phyloP scores from a whole-genome alignment of 2,113 vertebrate species.

The Scomber scombrus region DNA sequence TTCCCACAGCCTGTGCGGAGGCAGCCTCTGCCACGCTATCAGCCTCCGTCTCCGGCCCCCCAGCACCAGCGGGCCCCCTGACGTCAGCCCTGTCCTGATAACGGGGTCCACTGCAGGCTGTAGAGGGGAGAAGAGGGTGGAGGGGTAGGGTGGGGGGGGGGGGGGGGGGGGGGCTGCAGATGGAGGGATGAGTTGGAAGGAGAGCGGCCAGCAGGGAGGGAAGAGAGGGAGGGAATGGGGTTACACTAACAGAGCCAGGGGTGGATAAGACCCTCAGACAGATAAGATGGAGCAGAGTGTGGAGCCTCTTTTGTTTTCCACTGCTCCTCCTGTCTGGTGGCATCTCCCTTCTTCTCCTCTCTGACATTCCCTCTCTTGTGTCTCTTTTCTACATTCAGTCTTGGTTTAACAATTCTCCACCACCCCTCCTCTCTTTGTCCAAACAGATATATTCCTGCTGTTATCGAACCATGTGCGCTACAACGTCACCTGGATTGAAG shows the following conservation, averaged over 20 bases:
- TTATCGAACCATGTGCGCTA: slow-evolving; percentile 58
- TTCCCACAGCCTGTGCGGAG: slow-evolving; percentile 83
- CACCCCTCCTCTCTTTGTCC: slow-evolving; percentile 55
- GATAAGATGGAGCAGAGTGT: slow-evolving; percentile 83
- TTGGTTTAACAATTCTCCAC: neutral
- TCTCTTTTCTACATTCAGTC: slow-evolving; percentile 3
- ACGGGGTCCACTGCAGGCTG: slow-evolving; percentile 67
- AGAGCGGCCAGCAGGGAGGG: slow-evolving; percentile 40
- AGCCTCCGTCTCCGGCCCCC: slow-evolving; percentile 81
- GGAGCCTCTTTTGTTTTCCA: slow-evolving; percentile 87
- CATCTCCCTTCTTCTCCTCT: slow-evolving; percentile 67
- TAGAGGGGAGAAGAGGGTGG: neutral
- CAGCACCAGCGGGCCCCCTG: slow-evolving; percentile 78
- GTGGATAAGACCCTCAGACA: slow-evolving; percentile 85
- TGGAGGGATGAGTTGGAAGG: slow-evolving; percentile 74
- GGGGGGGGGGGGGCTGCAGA: slow-evolving; percentile 25
- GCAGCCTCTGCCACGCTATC: slow-evolving; percentile 76
- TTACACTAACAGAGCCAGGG: slow-evolving; percentile 87
- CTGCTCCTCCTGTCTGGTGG: slow-evolving; percentile 81
- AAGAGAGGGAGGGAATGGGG: slow-evolving; percentile 73
- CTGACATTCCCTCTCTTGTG: slow-evolving; percentile 43
- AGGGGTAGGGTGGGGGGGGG: neutral
- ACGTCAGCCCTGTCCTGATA: slow-evolving; percentile 82
- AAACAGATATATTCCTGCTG: slow-evolving; percentile 72
- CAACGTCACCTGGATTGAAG: slow-evolving; percentile 60